These are phyloP conservation scores for Myxocyprinus asiaticus DNA, from an alignment of 2,113 vertebrate species.

Conservation along the genomic window DNA sequence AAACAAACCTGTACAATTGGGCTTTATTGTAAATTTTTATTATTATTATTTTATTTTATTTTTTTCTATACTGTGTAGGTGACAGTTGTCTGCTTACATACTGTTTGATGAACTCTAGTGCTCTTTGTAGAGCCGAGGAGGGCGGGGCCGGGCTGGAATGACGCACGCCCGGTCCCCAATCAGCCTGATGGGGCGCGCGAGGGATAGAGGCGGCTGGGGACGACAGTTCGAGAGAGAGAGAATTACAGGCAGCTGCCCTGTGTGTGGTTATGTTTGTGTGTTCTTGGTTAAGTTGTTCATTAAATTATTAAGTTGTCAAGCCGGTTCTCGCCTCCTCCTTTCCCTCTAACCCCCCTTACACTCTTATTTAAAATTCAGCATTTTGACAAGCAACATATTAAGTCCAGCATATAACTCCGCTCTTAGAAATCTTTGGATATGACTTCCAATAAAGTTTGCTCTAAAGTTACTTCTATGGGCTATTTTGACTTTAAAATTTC, in stretches of 20 bases:
- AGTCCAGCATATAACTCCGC: not conserved
- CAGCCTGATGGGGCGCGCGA: too few relatives aligned
- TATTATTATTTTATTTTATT: not conserved
- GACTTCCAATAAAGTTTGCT: not conserved
- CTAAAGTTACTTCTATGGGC: not conserved
- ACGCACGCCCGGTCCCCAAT: too few relatives aligned
- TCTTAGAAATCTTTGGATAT: conserved; percentile 8
- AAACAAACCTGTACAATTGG: not conserved
- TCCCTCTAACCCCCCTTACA: too few relatives aligned
- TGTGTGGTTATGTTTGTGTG: too few relatives aligned
- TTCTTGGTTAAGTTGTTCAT: too few relatives aligned
- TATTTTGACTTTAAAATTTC: not conserved
- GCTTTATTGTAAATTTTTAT: not conserved
- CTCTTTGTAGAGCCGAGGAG: too few relatives aligned
- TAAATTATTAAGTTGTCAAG: too few relatives aligned
- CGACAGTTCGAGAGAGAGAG: too few relatives aligned
- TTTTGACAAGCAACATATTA: conserved; percentile 18
- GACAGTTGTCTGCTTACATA: not conserved
- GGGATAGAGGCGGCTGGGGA: too few relatives aligned
- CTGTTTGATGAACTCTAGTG: conserved; percentile 13
- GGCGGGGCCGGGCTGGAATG: too few relatives aligned
- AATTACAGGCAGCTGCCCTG: too few relatives aligned
- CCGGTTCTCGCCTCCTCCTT: too few relatives aligned
- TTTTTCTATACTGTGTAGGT: not conserved
- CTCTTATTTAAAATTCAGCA: conserved; percentile 13